Evolutionary conservation across 2,113 vertebrate genomes (phyloP).

Genomic region (Myotis davidii): DNA sequence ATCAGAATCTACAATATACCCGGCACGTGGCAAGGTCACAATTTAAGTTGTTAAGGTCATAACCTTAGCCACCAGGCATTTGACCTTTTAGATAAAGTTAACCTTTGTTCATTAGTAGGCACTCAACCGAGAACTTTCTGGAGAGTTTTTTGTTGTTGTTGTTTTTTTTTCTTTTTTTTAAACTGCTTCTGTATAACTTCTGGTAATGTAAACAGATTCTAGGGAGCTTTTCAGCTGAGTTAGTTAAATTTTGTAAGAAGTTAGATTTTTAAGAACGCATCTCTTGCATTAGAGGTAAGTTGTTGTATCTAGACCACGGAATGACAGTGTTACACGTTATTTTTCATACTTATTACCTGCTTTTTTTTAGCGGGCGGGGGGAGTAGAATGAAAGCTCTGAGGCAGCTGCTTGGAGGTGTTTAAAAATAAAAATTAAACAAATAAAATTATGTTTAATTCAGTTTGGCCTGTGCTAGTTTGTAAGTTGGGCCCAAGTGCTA

Average conservation of each 20-base stretch:
- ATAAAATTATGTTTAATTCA: slow-evolving; percentile 63
- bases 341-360: slow-evolving; percentile 15
- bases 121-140: slow-evolving; percentile 92
- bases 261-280: slow-evolving; percentile 75
- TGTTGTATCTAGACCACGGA: slow-evolving; percentile 29
- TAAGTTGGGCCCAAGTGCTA: not conserved
- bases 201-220: slow-evolving; percentile 89
- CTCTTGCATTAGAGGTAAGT: slow-evolving; percentile 34
- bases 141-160: slow-evolving; percentile 78
- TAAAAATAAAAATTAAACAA: slow-evolving; percentile 71
- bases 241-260: slow-evolving; percentile 81
- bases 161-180: slow-evolving; percentile 24
- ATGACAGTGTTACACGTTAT: not conserved
- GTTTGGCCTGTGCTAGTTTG: not conserved
- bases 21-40: slow-evolving; percentile 93
- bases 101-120: slow-evolving; percentile 95
- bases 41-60: slow-evolving; percentile 93
- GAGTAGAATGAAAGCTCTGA: slow-evolving; percentile 24
- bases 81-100: slow-evolving; percentile 98
- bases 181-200: slow-evolving; percentile 87
- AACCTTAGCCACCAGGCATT: slow-evolving; percentile 94
- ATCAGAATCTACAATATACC: slow-evolving; percentile 91
- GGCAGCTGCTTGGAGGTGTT: slow-evolving; percentile 53
- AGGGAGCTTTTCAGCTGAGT: slow-evolving; percentile 77
- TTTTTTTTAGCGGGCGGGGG: not conserved